Evolutionary conservation across 2,113 vertebrate species (phyloP), one percentile per base, ranked within the genome.

Genomic region (Oreochromis spilurus): DNA sequence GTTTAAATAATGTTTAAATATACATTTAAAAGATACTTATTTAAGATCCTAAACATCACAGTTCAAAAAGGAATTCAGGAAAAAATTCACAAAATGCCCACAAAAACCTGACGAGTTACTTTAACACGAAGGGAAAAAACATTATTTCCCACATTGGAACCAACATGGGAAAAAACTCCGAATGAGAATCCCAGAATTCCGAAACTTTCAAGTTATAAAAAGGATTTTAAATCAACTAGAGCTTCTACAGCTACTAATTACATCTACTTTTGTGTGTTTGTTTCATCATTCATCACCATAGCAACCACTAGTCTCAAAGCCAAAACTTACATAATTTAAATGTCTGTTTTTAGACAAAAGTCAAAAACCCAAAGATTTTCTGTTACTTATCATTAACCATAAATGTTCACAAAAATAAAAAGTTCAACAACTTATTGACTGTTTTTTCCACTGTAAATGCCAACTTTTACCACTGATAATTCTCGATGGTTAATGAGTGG

Each of bases 171-270:
- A 72, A 45, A 75, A 75, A 75, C 70, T 75, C 5, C 0, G 0
- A 75, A 50, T 19, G 43, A 19, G 43, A 77, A 75, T 75, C 70
- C 2, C 14, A 75, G 43, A 50, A 29, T 77, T 31, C n/a, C 2
- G 0, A 65, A 65, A 65, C 31, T n/a, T 65, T 65, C 60, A 65
- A 38, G 60, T 38, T 65, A 45, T 36, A 72, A 72, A 72, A 29
- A 5, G 21, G 43, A 50, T 26, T 77, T 77, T n/a, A 77, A 0
- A 77, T 50, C 45, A 77, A 50, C 70, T 77, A 50, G 16, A 77
- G 45, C 6, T 77, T 12, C 16, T 77, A 50, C 26, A 50, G 45
- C 70, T 50, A 77, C 70, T 50, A 48, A 75, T 75, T 48, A 75
- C 70, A 50, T 19, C 9, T 31, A 29, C 70, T 50, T 50, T 31